These are phyloP conservation scores for Heterochromis multidens DNA, from an alignment of 2,113 vertebrate genomes.

Conservation along the genomic window DNA sequence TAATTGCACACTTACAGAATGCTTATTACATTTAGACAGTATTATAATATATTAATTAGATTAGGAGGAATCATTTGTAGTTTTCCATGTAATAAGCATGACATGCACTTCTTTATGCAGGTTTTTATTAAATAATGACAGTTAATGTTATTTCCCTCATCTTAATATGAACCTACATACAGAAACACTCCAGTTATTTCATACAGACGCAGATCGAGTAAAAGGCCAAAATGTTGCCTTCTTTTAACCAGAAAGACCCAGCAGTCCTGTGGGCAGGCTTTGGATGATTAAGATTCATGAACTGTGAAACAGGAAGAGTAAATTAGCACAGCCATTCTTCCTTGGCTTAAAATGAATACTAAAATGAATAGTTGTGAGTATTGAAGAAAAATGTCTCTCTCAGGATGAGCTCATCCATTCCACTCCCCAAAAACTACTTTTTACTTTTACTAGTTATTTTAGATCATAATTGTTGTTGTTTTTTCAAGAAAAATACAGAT, in stretches of 20 bases:
- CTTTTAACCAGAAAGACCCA: not conserved
- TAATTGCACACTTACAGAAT: no score
- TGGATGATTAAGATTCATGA: not conserved
- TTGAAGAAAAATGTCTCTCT: not conserved
- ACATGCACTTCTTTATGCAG: no score
- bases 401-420: not conserved
- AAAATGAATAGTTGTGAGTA: not conserved
- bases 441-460: no score
- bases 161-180: not conserved
- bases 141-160: no score
- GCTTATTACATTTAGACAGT: no score
- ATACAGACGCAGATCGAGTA: not conserved
- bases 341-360: not conserved
- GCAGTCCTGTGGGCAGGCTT: not conserved
- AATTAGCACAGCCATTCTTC: not conserved
- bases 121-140: not conserved
- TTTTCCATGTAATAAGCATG: no score
- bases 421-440: not conserved
- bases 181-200: not conserved
- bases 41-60: no score
- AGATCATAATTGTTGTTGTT: not conserved
- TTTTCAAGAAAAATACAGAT: not conserved
- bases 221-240: not conserved
- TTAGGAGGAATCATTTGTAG: no score
- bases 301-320: not conserved